phyloP scores from a whole-genome alignment of 2,888 invertebrate genomes.

The Ectemnius cavifrons region DNA sequence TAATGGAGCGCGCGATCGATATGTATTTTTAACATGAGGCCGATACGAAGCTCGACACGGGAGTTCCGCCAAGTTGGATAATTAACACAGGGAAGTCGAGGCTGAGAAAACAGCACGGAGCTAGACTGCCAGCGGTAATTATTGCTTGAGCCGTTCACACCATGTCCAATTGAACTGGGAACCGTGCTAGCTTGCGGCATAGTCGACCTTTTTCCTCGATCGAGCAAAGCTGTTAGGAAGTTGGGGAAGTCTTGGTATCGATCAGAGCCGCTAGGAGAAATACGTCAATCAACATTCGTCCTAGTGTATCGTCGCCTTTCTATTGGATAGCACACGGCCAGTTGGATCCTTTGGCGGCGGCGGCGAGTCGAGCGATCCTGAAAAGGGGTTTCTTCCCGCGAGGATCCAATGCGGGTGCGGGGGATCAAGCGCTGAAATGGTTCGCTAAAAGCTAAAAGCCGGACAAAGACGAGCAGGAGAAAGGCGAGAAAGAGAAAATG shows the following conservation, averaged over 20 bases:
- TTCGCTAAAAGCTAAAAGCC: slow-evolving; percentile 64
- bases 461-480: slow-evolving; percentile 44
- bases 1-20: slow-evolving; percentile 7
- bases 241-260: not conserved
- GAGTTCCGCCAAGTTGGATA: slow-evolving; percentile 10
- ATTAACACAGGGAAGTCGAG: slow-evolving; percentile 2
- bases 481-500: slow-evolving; percentile 6
- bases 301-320: not conserved
- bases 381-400: slow-evolving; percentile 32
- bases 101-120: not conserved
- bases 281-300: not conserved
- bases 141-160: not conserved
- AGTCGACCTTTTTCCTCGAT: no score
- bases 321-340: not conserved
- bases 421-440: slow-evolving; percentile 48
- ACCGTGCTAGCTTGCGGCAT: no score
- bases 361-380: slow-evolving; percentile 27
- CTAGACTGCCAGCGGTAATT: not conserved
- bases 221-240: no score
- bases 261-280: not conserved
- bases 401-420: slow-evolving; percentile 5
- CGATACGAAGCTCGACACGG: not conserved
- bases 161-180: no score
- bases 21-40: slow-evolving; percentile 3
- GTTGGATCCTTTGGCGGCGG: slow-evolving; percentile 11